Base-by-base conservation (phyloP, 2,113 vertebrate species). In the Motacilla alba region DNA sequence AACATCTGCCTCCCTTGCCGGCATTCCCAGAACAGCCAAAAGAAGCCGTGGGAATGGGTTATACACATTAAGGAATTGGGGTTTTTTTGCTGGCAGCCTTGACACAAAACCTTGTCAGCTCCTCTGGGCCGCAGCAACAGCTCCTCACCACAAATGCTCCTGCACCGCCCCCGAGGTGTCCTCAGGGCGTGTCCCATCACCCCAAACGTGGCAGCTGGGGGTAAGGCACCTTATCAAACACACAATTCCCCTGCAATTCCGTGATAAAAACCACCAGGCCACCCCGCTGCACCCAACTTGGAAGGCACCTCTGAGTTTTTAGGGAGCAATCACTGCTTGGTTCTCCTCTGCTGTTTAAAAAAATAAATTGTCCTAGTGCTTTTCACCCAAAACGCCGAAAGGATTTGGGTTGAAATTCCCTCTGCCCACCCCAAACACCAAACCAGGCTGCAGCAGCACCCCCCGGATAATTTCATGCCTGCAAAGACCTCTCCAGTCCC, bases 81-180 rank as follows among this genome's bases (percentile, higher is more conserved):
- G 1, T n/a, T 28, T 28, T 68, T 76, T 75, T 28, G 0, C 20
- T 49, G 55, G 43, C n/a, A 50, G 19, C 37, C 23, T 35, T 8
- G 12, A 13, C 37, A 64, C 68, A 1, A 15, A 76, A 13, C 1
- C 28, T 28, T 5, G 7, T 8, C 0, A 2, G 35, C 13, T 56
- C 33, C 46, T 58, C 11, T 5, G 30, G 58, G 75, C n/a, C 28
- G 2, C 3, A 39, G 30, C 33, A 44, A 9, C 37, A 27, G 7
- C 17, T 64, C 58, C 13, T 37, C 5, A 39, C 7, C 19, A 28
- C 5, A 64, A 89, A 28, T 19, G 33, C 31, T 49, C 27, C 50
- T 1, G 0, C 2, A 5, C 15, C 64, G 21, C 4, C n/a, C 26
- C 55, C 2, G 8, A 7, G 33, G 35, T 26, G 4, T n/a, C 31